phyloP scores from a whole-genome alignment of 2,888 invertebrate species.

The Mythimna lalbum region DNA sequence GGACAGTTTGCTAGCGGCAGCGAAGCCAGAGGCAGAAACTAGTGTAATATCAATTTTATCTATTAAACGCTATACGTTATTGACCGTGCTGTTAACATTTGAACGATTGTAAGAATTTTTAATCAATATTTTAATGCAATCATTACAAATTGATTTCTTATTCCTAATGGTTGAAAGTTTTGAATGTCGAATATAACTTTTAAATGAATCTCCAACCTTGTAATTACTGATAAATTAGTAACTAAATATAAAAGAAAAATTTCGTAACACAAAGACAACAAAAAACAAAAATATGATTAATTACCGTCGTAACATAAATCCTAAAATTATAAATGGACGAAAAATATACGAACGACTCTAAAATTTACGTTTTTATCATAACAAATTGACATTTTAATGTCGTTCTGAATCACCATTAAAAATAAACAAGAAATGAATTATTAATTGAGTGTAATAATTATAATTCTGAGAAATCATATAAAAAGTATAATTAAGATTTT shows the following conservation, averaged over 20 bases:
- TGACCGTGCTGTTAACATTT: too few species aligned
- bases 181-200: background rate
- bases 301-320: slow-evolving; percentile 37
- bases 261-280: background rate
- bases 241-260: background rate
- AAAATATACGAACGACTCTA: slow-evolving; percentile 42
- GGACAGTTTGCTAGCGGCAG: too few species aligned
- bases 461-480: slow-evolving; percentile 52
- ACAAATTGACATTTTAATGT: slow-evolving; percentile 64
- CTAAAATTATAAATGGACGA: slow-evolving; percentile 43
- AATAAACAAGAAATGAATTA: slow-evolving; percentile 60
- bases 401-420: slow-evolving; percentile 58
- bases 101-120: too few species aligned
- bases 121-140: too few species aligned
- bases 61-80: too few species aligned
- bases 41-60: too few species aligned
- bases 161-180: too few species aligned
- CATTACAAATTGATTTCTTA: too few species aligned
- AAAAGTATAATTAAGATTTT: slow-evolving; percentile 55
- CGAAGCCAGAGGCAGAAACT: too few species aligned
- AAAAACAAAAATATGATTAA: slow-evolving; percentile 43
- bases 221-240: slow-evolving; percentile 12
- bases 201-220: background rate
- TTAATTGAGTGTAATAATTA: slow-evolving; percentile 65
- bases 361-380: slow-evolving; percentile 56